Conservation (phyloP, 2,797 vertebrate genomes). For the Staurois parvus region DNA sequence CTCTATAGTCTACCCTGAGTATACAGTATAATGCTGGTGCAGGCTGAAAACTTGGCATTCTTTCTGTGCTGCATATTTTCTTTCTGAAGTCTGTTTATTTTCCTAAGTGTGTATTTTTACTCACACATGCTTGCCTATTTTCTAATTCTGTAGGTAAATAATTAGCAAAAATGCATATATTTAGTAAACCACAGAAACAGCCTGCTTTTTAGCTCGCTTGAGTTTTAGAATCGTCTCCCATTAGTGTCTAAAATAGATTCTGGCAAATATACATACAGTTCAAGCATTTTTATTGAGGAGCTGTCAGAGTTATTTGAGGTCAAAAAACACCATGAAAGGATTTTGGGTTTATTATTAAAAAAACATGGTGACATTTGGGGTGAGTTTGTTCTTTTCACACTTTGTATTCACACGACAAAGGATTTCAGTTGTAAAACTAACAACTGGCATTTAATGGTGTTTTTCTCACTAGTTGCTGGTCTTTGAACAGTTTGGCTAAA, state of each 20-base stretch:
- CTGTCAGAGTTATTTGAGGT: background rate
- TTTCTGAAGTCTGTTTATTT: too few species aligned
- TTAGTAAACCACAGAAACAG: too few species aligned
- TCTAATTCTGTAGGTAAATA: too few species aligned
- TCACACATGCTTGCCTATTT: too few species aligned
- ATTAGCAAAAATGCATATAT: too few species aligned
- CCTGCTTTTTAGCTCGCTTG: too few species aligned
- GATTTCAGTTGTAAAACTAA: background rate
- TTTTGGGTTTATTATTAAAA: background rate
- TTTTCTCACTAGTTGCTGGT: background rate
- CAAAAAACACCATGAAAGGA: background rate
- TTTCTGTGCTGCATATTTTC: too few species aligned
- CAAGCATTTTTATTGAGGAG: background rate
- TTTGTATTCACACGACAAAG: background rate
- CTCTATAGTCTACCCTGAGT: too few species aligned
- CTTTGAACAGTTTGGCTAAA: background rate
- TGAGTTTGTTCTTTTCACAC: conserved; percentile 1
- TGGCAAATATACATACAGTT: background rate
- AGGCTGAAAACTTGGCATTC: too few species aligned
- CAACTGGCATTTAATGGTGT: background rate
- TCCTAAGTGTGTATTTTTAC: too few species aligned
- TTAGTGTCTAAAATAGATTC: background rate
- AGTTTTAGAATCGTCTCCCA: background rate
- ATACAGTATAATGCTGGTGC: too few species aligned
- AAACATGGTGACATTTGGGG: background rate